phyloP scores from a whole-genome alignment of 2,888 invertebrate genomes.

The Torymus tubicola region DNA sequence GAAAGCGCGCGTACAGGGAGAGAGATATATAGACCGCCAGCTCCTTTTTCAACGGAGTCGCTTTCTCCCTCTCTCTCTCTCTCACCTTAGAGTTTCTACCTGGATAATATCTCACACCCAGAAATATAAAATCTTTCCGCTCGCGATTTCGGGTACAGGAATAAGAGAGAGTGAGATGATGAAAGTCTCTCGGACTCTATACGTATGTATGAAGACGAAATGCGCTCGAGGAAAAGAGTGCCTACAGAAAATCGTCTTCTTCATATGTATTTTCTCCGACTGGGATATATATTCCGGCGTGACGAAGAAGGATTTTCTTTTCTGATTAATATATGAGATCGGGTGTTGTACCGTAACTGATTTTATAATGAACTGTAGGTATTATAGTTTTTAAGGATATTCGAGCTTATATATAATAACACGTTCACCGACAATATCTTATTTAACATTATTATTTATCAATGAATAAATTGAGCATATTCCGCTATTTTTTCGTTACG shows the following conservation, averaged over 20 bases:
- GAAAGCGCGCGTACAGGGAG: background rate
- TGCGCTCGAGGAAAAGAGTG: background rate
- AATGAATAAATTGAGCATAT: too few relatives aligned
- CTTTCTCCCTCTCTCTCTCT: slow-evolving; percentile 13
- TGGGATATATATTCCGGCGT: background rate
- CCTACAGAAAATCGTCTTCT: background rate
- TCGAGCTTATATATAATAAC: too few relatives aligned
- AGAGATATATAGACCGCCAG: slow-evolving; percentile 15
- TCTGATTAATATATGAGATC: too few relatives aligned
- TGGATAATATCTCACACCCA: slow-evolving; percentile 50
- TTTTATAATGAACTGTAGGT: too few relatives aligned
- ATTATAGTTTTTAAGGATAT: too few relatives aligned
- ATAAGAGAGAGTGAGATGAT: slow-evolving; percentile 32
- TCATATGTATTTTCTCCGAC: too few relatives aligned
- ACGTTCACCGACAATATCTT: too few relatives aligned
- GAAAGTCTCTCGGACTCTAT: slow-evolving; percentile 23
- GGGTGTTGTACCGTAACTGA: too few relatives aligned
- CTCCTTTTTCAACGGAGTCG: slow-evolving; percentile 26
- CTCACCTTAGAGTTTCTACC: slow-evolving; percentile 18
- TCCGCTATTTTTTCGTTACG: too few relatives aligned
- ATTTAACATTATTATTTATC: too few relatives aligned
- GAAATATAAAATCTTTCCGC: slow-evolving; percentile 55
- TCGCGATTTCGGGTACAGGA: slow-evolving; percentile 36
- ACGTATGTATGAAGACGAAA: slow-evolving; percentile 10
- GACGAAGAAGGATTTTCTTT: background rate